Evolutionary conservation across 2,113 vertebrate species (phyloP), one percentile per base, ranked within the genome.

Genomic region (Tylochromis polylepis): DNA sequence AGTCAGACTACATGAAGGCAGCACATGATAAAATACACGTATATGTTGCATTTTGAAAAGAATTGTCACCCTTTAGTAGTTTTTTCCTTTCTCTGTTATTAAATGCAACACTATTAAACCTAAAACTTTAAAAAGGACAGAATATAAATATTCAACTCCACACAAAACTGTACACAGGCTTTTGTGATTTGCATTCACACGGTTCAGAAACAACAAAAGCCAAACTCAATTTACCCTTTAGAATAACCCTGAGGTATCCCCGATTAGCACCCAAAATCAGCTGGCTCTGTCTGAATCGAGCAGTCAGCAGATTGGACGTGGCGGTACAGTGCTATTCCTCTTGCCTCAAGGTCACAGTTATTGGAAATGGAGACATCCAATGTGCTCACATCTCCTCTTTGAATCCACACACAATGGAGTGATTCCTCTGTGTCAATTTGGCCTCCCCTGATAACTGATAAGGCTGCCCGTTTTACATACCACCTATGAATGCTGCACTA

Each of bases 291-390:
- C 65, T 90, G 91, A 92, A 92, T 87, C 81, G 78, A 92, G 89
- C 89, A 93, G 94, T 95, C 94, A 95, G 95, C 94, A 94, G 88
- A 95, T 91, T 92, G 94, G 53, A 80, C 60, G 85, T 87, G 67
- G 82, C 79, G 57, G 75, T 11, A 56, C 62, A 6, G 70, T 80
- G 88, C 62, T 91, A 89, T 91, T 92, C 88, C 91, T 84, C 89
- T 90, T 12, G 83, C 93, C 92, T 95, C 93, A 95, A 96, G 94
- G 95, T 95, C 94, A 95, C 82, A 90, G 92, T 93, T 96, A 94
- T 94, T 93, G 94, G 93, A 96, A 94, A 96, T 94, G 91, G 93
- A 94, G 94, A 94, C 92, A 93, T 95, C 92, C 94, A 93, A 58
- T 90, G 89, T 89, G 88, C 85, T 93, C 92, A 91, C 92, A 94